Conservation (phyloP, 2,113 vertebrate genomes). For the Apus apus region DNA sequence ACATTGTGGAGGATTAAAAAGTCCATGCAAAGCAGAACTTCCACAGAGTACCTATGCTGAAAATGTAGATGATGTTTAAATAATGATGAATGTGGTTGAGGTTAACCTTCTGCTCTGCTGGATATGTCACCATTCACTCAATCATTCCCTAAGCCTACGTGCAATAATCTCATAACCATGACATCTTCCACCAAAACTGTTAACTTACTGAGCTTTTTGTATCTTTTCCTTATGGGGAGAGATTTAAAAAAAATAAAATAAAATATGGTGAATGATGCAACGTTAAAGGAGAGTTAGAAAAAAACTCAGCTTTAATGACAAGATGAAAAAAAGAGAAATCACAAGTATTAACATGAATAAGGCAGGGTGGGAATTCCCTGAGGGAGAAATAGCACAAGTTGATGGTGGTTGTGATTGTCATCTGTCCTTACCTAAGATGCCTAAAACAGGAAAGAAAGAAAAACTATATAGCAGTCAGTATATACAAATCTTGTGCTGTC, state of each 20-base stretch:
- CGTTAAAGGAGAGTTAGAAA: background rate
- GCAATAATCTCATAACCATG: accelerated
- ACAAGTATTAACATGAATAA: background rate
- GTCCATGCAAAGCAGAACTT: background rate
- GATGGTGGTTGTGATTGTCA: background rate
- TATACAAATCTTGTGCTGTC: background rate
- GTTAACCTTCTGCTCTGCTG: background rate
- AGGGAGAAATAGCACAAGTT: background rate
- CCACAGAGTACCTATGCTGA: background rate
- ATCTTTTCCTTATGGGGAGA: background rate
- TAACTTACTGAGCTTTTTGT: background rate
- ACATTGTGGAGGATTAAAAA: background rate
- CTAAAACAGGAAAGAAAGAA: background rate
- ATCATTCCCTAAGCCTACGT: background rate
- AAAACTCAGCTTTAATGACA: background rate
- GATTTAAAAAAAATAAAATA: background rate
- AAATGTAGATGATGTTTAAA: background rate
- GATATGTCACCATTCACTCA: background rate
- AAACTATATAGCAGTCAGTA: background rate
- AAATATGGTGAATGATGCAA: accelerated
- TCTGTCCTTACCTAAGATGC: accelerated
- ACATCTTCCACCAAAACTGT: background rate
- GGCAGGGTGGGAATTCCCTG: background rate
- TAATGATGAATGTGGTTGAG: background rate
- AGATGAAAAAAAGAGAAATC: background rate